A percentile compares a stretch with the other conserved stretches of the same genome.
Conservation (phyloP, 1,140 invertebrate species). For the Drosophila subpulchrella region DNA sequence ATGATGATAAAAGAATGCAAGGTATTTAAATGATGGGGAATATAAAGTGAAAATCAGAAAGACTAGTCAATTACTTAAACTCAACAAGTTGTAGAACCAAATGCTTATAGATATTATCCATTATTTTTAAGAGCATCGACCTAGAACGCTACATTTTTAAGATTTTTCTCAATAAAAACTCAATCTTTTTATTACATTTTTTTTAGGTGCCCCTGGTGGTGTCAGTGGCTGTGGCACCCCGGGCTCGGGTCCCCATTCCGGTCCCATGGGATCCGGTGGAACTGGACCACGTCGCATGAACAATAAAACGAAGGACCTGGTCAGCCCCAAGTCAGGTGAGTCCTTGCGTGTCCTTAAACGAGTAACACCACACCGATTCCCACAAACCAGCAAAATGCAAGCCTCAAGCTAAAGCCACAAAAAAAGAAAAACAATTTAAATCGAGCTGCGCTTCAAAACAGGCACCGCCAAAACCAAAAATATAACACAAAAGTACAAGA, state of each 20-base stretch:
- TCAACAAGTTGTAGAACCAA: no score
- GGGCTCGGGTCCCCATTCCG: slow-evolving; percentile 81
- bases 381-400: slow-evolving; percentile 36
- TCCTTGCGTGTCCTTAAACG: slow-evolving; percentile 32
- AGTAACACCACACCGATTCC: slow-evolving; percentile 9
- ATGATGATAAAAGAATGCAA: not conserved
- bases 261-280: slow-evolving; percentile 81
- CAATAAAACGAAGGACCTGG: slow-evolving; percentile 84
- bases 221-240: slow-evolving; percentile 81
- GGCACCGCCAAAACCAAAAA: slow-evolving; percentile 36
- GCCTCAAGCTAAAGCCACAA: slow-evolving; percentile 30
- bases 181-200: not conserved
- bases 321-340: slow-evolving; percentile 84
- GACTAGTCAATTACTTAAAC: not conserved
- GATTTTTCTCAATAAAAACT: no score
- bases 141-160: no score
- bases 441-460: slow-evolving; percentile 27
- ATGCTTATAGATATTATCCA: no score
- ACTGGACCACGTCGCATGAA: slow-evolving; percentile 84
- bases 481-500: slow-evolving; percentile 15
- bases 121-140: no score
- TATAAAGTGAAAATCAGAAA: not conserved
- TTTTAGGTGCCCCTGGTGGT: slow-evolving; percentile 72
- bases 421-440: slow-evolving; percentile 1
- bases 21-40: not conserved